Evolutionary conservation across 2,888 invertebrate species (phyloP).

Genomic region (Noctua janthina): DNA sequence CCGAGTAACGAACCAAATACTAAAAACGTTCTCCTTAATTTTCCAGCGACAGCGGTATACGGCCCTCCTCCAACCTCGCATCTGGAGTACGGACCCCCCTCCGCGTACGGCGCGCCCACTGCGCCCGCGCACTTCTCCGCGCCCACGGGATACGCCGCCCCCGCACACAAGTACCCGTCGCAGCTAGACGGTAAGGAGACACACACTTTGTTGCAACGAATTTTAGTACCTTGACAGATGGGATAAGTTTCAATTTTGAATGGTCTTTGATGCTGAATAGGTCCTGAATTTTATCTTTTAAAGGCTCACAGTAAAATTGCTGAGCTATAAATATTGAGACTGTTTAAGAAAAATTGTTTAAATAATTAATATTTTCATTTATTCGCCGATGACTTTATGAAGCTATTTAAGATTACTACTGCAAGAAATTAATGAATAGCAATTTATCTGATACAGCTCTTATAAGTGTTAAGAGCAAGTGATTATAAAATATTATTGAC

Average conservation of each 20-base stretch:
- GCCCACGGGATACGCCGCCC: constrained; percentile 84
- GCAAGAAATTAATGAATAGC: background rate
- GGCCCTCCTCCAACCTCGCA: constrained; percentile 83
- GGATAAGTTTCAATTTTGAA: background rate
- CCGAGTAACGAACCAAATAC: background rate
- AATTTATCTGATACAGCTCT: background rate
- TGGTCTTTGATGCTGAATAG: constrained; percentile 27
- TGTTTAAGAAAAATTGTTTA: background rate
- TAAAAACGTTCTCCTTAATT: background rate
- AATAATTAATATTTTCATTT: background rate
- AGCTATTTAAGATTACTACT: background rate
- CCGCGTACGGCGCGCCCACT: constrained; percentile 84
- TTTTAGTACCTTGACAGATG: background rate
- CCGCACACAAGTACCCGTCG: constrained; percentile 85
- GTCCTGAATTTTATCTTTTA: background rate
- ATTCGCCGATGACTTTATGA: constrained; percentile 37
- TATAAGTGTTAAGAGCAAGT: background rate
- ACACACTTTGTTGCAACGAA: background rate
- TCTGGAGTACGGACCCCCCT: constrained; percentile 81
- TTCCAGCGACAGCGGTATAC: constrained; percentile 81
- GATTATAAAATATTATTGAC: background rate
- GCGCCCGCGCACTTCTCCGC: constrained; percentile 84
- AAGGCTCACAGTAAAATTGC: background rate
- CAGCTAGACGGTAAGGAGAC: constrained; percentile 84
- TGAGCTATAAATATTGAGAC: background rate